phyloP scores from a whole-genome alignment of 2,113 vertebrate species.

The Enhydra lutris region DNA sequence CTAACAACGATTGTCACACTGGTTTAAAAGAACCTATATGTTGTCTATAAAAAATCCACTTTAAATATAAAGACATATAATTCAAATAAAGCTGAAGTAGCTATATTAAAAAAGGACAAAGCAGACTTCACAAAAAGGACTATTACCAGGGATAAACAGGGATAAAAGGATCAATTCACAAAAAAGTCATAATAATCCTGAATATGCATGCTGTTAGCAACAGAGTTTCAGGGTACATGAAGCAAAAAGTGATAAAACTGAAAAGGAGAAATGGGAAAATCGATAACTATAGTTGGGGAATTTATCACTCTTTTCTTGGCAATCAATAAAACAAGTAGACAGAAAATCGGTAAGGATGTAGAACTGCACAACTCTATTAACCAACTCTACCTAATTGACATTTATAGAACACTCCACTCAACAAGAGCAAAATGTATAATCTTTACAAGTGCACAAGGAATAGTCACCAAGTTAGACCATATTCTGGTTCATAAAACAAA shows the following conservation, averaged over 20 bases:
- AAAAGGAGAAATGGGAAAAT: slow-evolving; percentile 13
- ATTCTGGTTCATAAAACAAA: slow-evolving; percentile 35
- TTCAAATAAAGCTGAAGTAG: slow-evolving; percentile 16
- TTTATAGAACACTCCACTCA: not conserved
- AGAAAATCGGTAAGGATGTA: slow-evolving; percentile 46
- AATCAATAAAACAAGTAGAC: slow-evolving; percentile 48
- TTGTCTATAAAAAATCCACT: not conserved
- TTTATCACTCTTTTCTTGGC: slow-evolving; percentile 3
- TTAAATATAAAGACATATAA: slow-evolving; percentile 15
- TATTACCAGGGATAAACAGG: slow-evolving; percentile 1
- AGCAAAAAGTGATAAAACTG: slow-evolving; percentile 16
- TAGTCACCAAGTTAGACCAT: not conserved
- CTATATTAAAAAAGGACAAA: not conserved
- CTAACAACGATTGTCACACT: not conserved
- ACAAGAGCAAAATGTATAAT: not conserved
- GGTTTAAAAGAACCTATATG: not conserved
- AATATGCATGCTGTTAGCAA: not conserved
- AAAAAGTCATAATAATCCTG: not conserved
- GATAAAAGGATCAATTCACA: not conserved
- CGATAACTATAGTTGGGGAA: not conserved
- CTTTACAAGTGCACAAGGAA: not conserved
- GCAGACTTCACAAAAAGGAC: not conserved
- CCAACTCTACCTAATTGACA: slow-evolving; percentile 30
- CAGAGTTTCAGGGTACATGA: slow-evolving; percentile 12
- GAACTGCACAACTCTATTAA: slow-evolving; percentile 26